A percentile compares a stretch with the other conserved stretches of the same genome.
Evolutionary conservation across 2,113 vertebrate genomes (phyloP).

Genomic region (Caranx melampygus): DNA sequence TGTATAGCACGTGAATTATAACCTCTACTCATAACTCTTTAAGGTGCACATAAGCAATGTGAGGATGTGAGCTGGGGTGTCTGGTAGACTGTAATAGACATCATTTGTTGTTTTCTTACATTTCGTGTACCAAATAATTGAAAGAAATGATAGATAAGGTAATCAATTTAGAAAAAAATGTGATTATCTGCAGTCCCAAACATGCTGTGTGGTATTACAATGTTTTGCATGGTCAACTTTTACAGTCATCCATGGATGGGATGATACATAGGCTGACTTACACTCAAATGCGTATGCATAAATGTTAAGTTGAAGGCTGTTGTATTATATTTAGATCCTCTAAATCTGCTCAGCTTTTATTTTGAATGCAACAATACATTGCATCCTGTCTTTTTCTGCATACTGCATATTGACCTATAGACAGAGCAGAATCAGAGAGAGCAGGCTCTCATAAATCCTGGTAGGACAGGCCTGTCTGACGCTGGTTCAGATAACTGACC

Average conservation of each 20-base stretch:
- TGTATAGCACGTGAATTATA: too few relatives aligned
- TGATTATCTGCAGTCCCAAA: not conserved
- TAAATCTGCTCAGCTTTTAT: slow-evolving; percentile 23
- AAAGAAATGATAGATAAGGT: not conserved
- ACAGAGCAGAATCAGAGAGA: slow-evolving; percentile 8
- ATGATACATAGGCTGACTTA: too few relatives aligned
- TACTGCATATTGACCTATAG: slow-evolving; percentile 4
- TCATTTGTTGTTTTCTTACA: not conserved
- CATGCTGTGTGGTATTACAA: too few relatives aligned
- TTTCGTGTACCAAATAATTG: not conserved
- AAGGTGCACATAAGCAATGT: not conserved
- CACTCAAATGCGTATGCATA: too few relatives aligned
- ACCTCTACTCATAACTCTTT: too few relatives aligned
- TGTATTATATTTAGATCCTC: not conserved
- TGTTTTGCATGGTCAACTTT: not conserved
- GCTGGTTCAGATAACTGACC: not conserved
- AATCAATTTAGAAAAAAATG: not conserved
- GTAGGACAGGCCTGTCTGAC: slow-evolving; percentile 10
- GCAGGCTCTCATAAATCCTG: not conserved
- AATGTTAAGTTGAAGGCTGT: not conserved
- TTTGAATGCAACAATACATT: slow-evolving; percentile 6
- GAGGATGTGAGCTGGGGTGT: not conserved
- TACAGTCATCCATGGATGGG: too few relatives aligned
- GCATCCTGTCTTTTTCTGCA: not conserved
- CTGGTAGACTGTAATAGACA: not conserved